A percentile compares a stretch with the other conserved stretches of the same genome.
Evolutionary conservation across 2,113 vertebrate species (phyloP).

Genomic region (Calypte anna): DNA sequence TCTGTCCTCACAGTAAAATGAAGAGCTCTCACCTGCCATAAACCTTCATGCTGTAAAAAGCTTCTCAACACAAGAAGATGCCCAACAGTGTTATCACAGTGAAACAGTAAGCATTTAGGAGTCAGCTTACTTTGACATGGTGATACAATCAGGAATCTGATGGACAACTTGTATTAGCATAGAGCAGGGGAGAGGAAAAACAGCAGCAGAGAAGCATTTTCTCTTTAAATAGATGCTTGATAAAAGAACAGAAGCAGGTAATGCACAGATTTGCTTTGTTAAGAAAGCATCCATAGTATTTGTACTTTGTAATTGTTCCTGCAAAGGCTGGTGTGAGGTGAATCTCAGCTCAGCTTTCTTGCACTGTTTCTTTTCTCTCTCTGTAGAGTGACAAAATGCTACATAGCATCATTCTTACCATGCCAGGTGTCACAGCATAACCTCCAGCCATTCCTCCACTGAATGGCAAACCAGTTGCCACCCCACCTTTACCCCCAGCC

Average conservation of each 20-base stretch:
- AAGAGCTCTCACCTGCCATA: conserved; percentile 48
- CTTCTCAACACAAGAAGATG: neutral
- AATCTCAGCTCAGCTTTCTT: neutral
- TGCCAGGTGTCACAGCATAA: neutral
- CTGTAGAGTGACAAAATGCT: neutral
- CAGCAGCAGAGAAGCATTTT: neutral
- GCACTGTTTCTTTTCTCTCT: neutral
- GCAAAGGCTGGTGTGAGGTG: conserved; percentile 31
- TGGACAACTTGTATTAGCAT: neutral
- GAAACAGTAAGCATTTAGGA: neutral
- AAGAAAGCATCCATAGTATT: conserved; percentile 23
- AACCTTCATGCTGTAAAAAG: conserved; percentile 36
- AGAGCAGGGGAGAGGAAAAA: neutral
- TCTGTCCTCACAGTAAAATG: neutral
- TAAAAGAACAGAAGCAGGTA: conserved; percentile 20
- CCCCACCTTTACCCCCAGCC: neutral
- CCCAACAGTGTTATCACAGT: neutral
- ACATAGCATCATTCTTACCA: conserved; percentile 8
- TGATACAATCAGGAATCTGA: neutral
- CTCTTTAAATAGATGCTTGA: conserved; percentile 26
- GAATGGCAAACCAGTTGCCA: neutral
- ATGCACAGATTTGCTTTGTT: conserved; percentile 36
- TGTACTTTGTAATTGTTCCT: conserved; percentile 65
- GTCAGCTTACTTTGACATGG: neutral
- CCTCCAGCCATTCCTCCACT: neutral